These are phyloP conservation scores for Basileuterus tristriatus DNA, from an alignment of 2,797 vertebrate species.

Conservation along the genomic window DNA sequence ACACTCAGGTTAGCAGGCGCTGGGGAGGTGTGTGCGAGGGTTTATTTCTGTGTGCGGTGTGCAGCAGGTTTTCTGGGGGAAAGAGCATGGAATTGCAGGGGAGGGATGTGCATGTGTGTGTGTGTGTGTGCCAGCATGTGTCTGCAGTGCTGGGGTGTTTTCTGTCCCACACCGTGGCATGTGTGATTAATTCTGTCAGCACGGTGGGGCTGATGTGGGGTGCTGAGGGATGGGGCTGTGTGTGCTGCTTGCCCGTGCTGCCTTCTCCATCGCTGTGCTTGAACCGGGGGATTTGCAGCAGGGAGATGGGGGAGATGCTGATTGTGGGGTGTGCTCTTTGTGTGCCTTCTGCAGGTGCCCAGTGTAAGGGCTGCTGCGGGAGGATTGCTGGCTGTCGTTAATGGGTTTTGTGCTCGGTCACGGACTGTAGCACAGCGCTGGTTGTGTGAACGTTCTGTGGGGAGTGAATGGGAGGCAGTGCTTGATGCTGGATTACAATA, in stretches of 20 bases:
- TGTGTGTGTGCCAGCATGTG: not conserved
- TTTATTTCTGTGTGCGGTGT: not conserved
- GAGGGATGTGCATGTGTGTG: not conserved
- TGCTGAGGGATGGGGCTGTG: not conserved
- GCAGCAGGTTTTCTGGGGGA: slow-evolving; percentile 20
- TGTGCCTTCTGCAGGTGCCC: not conserved
- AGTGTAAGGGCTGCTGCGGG: not conserved
- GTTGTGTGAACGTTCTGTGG: not conserved
- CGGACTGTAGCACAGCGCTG: not conserved
- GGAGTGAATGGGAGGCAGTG: not conserved
- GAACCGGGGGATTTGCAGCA: not conserved
- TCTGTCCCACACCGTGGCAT: not conserved
- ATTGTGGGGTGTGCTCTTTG: slow-evolving; percentile 2
- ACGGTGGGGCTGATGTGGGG: not conserved
- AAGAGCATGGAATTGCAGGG: not conserved
- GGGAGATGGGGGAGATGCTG: not conserved
- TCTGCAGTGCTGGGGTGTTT: not conserved
- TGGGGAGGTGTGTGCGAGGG: not conserved
- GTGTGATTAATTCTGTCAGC: not conserved
- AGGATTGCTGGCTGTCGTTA: not conserved
- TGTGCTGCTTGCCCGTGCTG: not conserved
- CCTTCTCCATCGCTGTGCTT: not conserved
- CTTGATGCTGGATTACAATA: not conserved
- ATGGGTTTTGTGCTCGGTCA: not conserved
- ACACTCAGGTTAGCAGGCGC: slow-evolving; percentile 86